Evolutionary conservation across 2,888 invertebrate genomes (phyloP).

Genomic region (Sphaeridia pumilis): DNA sequence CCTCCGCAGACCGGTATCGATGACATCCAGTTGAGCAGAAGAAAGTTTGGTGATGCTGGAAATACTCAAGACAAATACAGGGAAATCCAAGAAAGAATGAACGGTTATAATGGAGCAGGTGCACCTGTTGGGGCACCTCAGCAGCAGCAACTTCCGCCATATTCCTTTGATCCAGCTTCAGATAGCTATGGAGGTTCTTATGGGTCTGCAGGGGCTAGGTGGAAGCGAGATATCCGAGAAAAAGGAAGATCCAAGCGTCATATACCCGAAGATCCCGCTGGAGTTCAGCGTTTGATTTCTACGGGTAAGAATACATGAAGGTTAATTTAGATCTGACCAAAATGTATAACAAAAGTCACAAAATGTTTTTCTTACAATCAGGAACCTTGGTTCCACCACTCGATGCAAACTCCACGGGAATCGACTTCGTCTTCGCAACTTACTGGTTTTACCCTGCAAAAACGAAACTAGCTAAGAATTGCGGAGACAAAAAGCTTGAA

Average conservation of each 20-base stretch:
- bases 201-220: too few relatives aligned
- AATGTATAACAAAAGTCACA: too few relatives aligned
- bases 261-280: conserved; percentile 34
- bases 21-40: conserved; percentile 6
- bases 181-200: too few relatives aligned
- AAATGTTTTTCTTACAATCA: too few relatives aligned
- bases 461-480: conserved; percentile 41
- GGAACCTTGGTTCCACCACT: conserved; percentile 43
- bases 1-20: neutral
- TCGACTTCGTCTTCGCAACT: conserved; percentile 57
- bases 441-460: conserved; percentile 59
- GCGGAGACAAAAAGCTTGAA: conserved; percentile 39
- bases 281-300: conserved; percentile 35
- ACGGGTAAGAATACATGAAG: too few relatives aligned
- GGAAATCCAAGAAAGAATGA: neutral
- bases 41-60: neutral
- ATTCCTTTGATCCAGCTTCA: too few relatives aligned
- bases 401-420: conserved; percentile 42
- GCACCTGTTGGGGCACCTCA: neutral
- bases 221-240: too few relatives aligned
- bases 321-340: too few relatives aligned
- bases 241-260: conserved; percentile 21
- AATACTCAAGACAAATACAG: neutral
- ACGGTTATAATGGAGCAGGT: neutral
- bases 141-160: neutral